These are phyloP conservation scores for Toxotes lorentzi DNA, from an alignment of 2,797 vertebrate genomes.

Conservation along the genomic window DNA sequence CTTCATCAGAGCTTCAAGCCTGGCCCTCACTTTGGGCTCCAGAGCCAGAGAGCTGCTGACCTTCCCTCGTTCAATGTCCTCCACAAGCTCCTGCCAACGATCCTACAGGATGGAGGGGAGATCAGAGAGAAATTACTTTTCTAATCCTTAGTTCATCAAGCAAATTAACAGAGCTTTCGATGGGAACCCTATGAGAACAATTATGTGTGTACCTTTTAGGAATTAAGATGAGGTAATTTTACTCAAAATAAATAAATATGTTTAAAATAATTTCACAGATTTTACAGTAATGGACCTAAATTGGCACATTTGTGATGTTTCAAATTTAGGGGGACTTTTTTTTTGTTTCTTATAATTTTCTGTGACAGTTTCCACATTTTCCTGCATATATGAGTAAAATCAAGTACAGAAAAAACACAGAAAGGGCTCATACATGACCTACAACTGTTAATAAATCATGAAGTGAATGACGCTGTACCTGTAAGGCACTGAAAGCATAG, in stretches of 20 bases:
- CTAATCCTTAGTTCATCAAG: conserved; percentile 28
- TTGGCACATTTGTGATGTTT: neutral
- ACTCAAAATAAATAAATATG: no score
- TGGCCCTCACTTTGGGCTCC: conserved; percentile 71
- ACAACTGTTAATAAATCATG: neutral
- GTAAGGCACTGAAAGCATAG: conserved; percentile 86
- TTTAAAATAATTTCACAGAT: neutral
- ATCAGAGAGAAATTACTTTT: conserved; percentile 37
- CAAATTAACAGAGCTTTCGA: conserved; percentile 6
- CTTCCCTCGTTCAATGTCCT: conserved; percentile 85
- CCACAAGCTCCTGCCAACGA: conserved; percentile 84
- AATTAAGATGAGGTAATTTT: neutral
- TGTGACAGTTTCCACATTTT: neutral
- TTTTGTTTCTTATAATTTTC: neutral
- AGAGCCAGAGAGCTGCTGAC: conserved; percentile 80
- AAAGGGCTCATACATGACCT: neutral
- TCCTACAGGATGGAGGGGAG: conserved; percentile 57
- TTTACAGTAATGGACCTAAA: neutral
- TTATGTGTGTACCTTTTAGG: no score
- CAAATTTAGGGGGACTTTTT: neutral
- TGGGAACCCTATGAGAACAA: no score
- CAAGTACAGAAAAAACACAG: neutral
- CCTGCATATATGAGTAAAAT: neutral
- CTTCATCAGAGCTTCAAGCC: conserved; percentile 79
- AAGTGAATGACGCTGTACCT: conserved; percentile 51